These are phyloP conservation scores for Agapostemon virescens DNA, from an alignment of 2,888 invertebrate genomes.

Conservation along the genomic window DNA sequence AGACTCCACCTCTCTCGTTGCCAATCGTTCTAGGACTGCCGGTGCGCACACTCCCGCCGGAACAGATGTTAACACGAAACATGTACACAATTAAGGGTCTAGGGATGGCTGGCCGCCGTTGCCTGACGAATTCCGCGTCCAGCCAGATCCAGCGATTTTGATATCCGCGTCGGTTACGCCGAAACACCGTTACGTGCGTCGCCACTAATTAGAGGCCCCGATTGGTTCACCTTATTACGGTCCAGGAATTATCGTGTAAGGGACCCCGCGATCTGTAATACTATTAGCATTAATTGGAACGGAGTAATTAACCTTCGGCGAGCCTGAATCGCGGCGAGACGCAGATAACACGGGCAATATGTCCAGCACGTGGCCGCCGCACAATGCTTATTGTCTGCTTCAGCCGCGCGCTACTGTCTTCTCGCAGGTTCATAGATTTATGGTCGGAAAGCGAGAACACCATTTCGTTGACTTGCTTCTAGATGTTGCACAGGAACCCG, in stretches of 20 bases:
- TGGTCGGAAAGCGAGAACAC: background rate
- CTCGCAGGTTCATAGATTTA: background rate
- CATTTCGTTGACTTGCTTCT: background rate
- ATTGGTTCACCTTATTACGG: slow-evolving; percentile 53
- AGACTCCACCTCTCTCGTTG: background rate
- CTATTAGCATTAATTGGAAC: slow-evolving; percentile 56
- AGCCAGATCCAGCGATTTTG: slow-evolving; percentile 22
- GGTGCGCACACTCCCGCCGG: background rate
- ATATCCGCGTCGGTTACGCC: slow-evolving; percentile 11
- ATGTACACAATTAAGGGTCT: slow-evolving; percentile 50
- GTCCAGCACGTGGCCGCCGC: background rate
- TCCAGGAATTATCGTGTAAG: slow-evolving; percentile 43
- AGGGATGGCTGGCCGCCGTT: background rate
- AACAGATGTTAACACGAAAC: slow-evolving; percentile 60
- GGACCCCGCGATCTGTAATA: slow-evolving; percentile 48
- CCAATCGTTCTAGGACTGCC: background rate
- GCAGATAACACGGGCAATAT: slow-evolving; percentile 35
- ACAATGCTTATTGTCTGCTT: slow-evolving; percentile 7
- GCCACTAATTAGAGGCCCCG: slow-evolving; percentile 43
- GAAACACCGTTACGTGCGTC: slow-evolving; percentile 39
- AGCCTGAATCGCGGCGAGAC: slow-evolving; percentile 13
- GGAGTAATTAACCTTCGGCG: slow-evolving; percentile 53
- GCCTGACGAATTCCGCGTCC: slow-evolving; percentile 26
- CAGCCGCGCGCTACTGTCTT: background rate
- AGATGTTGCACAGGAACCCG: background rate